These are phyloP conservation scores for Maniola hyperantus DNA, from an alignment of 2,888 invertebrate species.

Conservation along the genomic window DNA sequence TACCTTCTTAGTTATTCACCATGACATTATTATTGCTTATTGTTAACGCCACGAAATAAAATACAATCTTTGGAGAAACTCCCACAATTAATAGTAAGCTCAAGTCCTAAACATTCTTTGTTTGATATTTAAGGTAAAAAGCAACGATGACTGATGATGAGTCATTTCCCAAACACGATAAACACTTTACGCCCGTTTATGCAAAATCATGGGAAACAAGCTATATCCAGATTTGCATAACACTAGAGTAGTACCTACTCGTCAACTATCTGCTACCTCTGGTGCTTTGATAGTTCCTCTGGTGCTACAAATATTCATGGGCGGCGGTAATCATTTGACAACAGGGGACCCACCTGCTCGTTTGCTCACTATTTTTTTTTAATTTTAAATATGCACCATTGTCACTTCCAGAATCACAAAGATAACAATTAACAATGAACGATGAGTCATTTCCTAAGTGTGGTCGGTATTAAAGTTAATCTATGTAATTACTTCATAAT, in stretches of 20 bases:
- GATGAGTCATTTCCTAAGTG: too few species aligned
- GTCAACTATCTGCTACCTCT: too few species aligned
- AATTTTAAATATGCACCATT: too few species aligned
- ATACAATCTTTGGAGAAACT: not conserved
- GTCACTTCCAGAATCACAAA: constrained; percentile 1
- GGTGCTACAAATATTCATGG: too few species aligned
- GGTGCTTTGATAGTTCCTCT: too few species aligned
- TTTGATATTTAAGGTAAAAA: not conserved
- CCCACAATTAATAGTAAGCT: constrained; percentile 1
- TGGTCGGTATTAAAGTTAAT: too few species aligned
- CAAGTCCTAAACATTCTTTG: not conserved
- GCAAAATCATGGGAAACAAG: not conserved
- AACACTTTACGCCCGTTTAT: not conserved
- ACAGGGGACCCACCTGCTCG: too few species aligned
- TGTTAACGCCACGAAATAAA: constrained; percentile 12
- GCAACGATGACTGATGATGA: constrained; percentile 9
- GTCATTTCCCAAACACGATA: not conserved
- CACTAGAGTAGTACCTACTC: too few species aligned
- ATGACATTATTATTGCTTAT: not conserved
- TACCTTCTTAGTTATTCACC: not conserved
- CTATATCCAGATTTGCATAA: too few species aligned
- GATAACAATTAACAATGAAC: too few species aligned
- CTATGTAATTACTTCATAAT: not conserved
- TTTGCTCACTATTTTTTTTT: too few species aligned
- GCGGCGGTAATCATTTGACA: too few species aligned